A percentile compares a stretch with the other conserved stretches of the same genome.
Evolutionary conservation across 2,888 invertebrate genomes (phyloP).

Genomic region (Melieria picta): DNA sequence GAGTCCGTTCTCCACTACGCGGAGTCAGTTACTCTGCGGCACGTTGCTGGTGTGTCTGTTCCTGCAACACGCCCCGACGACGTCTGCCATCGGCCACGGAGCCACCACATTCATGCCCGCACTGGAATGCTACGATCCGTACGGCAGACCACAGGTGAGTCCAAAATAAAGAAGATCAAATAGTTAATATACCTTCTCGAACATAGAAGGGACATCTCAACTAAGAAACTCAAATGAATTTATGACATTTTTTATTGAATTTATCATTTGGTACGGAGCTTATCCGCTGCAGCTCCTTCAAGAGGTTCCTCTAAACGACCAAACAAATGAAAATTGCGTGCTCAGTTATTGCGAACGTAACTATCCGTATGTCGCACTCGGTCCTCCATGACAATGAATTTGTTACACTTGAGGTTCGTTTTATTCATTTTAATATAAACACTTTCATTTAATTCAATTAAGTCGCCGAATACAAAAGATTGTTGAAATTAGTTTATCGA

Average conservation of each 20-base stretch:
- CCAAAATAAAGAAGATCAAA: neutral
- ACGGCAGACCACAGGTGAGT: slow-evolving; percentile 69
- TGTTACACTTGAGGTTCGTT: neutral
- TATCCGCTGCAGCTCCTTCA: too few relatives aligned
- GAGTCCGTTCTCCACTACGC: slow-evolving; percentile 53
- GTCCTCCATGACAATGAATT: neutral
- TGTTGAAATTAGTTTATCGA: neutral
- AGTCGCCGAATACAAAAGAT: slow-evolving; percentile 16
- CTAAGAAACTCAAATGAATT: too few relatives aligned
- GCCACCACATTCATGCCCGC: slow-evolving; percentile 63
- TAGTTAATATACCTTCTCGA: too few relatives aligned
- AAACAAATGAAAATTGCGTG: neutral
- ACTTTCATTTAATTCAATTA: slow-evolving; percentile 20
- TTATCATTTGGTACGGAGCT: too few relatives aligned
- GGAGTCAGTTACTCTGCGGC: slow-evolving; percentile 46
- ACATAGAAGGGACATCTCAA: too few relatives aligned
- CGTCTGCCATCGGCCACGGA: slow-evolving; percentile 37
- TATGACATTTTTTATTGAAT: too few relatives aligned
- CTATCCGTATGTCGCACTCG: neutral
- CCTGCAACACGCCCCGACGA: slow-evolving; percentile 45
- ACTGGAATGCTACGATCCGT: slow-evolving; percentile 69
- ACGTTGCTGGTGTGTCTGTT: slow-evolving; percentile 45
- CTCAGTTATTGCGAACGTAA: too few relatives aligned
- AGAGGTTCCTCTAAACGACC: too few relatives aligned
- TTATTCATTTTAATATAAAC: neutral